Conservation (phyloP, 1,140 invertebrate genomes). For the Trachelipus rathkii region DNA sequence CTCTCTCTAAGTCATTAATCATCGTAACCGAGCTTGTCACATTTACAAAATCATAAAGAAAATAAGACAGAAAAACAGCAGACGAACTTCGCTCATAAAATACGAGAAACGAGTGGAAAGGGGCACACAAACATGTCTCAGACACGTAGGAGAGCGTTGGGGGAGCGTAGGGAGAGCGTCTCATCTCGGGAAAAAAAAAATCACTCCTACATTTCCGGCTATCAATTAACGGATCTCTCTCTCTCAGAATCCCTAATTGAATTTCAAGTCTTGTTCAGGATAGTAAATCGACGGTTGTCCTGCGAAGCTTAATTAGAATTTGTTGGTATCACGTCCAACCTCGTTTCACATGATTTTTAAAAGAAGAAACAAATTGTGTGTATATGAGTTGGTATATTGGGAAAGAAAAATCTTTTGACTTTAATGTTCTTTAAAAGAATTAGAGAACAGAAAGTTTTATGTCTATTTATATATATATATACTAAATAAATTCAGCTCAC, state of each 20-base stretch:
- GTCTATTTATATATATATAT: too few relatives aligned
- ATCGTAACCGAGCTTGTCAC: neutral
- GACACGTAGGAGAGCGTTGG: neutral
- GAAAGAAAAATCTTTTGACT: neutral
- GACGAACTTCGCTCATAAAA: neutral
- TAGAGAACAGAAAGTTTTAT: neutral
- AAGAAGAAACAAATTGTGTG: neutral
- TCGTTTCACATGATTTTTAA: constrained; percentile 2
- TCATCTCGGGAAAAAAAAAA: neutral
- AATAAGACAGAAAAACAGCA: neutral
- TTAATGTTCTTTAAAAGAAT: neutral
- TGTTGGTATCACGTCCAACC: constrained; percentile 20
- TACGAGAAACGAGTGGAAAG: too few relatives aligned
- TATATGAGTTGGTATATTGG: neutral
- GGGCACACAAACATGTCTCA: too few relatives aligned
- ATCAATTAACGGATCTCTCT: neutral
- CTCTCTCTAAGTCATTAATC: neutral
- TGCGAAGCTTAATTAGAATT: constrained; percentile 31
- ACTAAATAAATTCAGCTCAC: too few relatives aligned
- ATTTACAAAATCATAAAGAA: neutral
- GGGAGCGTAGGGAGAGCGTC: neutral
- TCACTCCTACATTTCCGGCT: constrained; percentile 27
- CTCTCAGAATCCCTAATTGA: neutral
- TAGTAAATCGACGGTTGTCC: constrained; percentile 22
- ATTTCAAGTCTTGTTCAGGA: neutral